Conservation (phyloP, 2,888 invertebrate genomes). For the Hemaris fuciformis region DNA sequence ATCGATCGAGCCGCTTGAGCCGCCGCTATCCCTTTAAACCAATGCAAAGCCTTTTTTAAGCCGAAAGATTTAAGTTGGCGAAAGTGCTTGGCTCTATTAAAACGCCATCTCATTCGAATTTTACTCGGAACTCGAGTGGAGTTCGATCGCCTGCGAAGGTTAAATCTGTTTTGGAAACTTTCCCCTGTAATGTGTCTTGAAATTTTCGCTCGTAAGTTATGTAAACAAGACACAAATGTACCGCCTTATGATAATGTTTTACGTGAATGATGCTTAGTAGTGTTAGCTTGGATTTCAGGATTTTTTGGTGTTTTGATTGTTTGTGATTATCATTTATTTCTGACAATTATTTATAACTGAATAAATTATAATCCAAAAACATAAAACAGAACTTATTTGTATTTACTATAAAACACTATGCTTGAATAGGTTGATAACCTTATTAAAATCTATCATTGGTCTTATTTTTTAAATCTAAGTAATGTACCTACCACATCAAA, state of each 20-base stretch:
- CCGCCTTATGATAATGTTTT: background rate
- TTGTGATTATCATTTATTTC: too few species aligned
- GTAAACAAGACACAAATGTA: background rate
- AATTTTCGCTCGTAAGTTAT: background rate
- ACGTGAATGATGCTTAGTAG: background rate
- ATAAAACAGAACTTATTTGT: too few species aligned
- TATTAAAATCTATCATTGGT: too few species aligned
- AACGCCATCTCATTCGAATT: slow-evolving; percentile 69
- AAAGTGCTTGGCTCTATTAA: slow-evolving; percentile 79
- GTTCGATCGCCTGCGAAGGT: slow-evolving; percentile 34
- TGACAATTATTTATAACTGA: too few species aligned
- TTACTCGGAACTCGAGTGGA: slow-evolving; percentile 40
- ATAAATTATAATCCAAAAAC: too few species aligned
- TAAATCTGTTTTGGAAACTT: slow-evolving; percentile 24
- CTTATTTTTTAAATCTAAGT: too few species aligned
- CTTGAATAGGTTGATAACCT: too few species aligned
- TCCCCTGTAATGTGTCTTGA: slow-evolving; percentile 6
- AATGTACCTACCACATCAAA: too few species aligned
- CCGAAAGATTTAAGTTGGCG: slow-evolving; percentile 80
- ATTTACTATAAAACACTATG: too few species aligned
- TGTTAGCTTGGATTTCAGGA: too few species aligned
- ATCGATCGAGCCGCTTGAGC: slow-evolving; percentile 72
- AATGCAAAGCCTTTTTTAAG: slow-evolving; percentile 80
- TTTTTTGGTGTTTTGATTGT: too few species aligned
- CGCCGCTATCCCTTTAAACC: slow-evolving; percentile 78